Evolutionary conservation across 2,888 invertebrate species (phyloP).

Genomic region (Leptinotarsa rubiginosa): DNA sequence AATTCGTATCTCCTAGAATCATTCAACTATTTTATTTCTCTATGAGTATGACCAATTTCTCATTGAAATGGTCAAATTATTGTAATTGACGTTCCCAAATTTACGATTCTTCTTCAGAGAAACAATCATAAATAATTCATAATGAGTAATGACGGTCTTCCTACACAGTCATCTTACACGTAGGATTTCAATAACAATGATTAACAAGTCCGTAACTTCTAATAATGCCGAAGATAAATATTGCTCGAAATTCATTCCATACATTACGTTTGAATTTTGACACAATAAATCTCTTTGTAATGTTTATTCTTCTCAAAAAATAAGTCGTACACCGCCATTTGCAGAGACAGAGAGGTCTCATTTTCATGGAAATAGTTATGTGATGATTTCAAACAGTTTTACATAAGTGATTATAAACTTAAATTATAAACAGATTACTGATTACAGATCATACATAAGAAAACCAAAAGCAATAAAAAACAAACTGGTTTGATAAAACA

Average conservation of each 20-base stretch:
- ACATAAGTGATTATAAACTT: too few species aligned
- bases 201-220: constrained; percentile 4
- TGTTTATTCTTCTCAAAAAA: too few species aligned
- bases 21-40: constrained; percentile 5
- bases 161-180: constrained; percentile 27
- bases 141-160: constrained; percentile 33
- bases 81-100: constrained; percentile 23
- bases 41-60: not conserved
- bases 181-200: constrained; percentile 23
- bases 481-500: too few species aligned
- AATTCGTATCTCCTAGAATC: not conserved
- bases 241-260: not conserved
- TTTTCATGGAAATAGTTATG: too few species aligned
- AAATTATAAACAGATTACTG: too few species aligned
- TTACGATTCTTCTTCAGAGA: constrained; percentile 23
- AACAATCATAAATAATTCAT: constrained; percentile 39
- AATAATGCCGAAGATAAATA: constrained; percentile 16
- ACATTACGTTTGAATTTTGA: not conserved
- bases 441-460: too few species aligned
- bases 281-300: not conserved
- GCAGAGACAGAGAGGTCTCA: too few species aligned
- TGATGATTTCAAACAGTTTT: too few species aligned
- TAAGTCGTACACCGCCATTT: too few species aligned
- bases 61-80: constrained; percentile 16
- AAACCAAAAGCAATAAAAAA: too few species aligned